A percentile compares a stretch with the other conserved stretches of the same genome.
Evolutionary conservation across 2,797 vertebrate genomes (phyloP).

Genomic region (Acrossocheilus fasciatus): DNA sequence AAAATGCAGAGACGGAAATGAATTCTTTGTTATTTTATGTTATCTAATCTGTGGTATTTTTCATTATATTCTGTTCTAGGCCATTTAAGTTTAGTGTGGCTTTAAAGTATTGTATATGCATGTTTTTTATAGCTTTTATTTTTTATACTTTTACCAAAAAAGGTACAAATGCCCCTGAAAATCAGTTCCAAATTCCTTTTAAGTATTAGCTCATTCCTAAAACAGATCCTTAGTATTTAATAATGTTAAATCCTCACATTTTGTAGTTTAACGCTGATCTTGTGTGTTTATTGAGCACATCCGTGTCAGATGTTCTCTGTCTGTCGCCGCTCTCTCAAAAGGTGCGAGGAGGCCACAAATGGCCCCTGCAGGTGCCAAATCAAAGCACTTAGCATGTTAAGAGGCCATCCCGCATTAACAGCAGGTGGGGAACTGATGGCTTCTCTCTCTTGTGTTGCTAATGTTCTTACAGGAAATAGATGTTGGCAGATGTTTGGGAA

Average conservation of each 20-base stretch:
- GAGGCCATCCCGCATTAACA: constrained; percentile 68
- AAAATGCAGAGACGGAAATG: not conserved
- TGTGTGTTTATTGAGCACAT: constrained; percentile 7
- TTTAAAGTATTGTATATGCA: not conserved
- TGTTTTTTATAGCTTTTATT: not conserved
- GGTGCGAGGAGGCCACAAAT: constrained; percentile 74
- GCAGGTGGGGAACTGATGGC: constrained; percentile 73
- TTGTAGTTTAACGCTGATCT: not conserved
- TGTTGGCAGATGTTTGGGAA: constrained; percentile 87
- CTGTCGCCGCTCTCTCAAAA: constrained; percentile 59
- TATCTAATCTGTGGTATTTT: not conserved
- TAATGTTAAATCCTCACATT: not conserved
- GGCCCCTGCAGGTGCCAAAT: constrained; percentile 76
- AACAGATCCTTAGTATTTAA: not conserved
- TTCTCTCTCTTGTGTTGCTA: constrained; percentile 85
- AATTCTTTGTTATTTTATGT: not conserved
- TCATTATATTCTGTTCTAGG: not conserved
- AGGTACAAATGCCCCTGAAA: too few species aligned
- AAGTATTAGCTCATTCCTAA: not conserved
- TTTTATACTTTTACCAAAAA: not conserved
- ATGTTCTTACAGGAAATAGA: constrained; percentile 90
- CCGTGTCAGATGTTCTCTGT: constrained; percentile 44
- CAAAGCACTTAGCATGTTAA: constrained; percentile 74
- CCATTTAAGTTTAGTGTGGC: not conserved
- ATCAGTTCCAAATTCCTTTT: too few species aligned